These are phyloP conservation scores for Ascidia mentula DNA, from an alignment of 23 tunicate species.

Conservation along the genomic window DNA sequence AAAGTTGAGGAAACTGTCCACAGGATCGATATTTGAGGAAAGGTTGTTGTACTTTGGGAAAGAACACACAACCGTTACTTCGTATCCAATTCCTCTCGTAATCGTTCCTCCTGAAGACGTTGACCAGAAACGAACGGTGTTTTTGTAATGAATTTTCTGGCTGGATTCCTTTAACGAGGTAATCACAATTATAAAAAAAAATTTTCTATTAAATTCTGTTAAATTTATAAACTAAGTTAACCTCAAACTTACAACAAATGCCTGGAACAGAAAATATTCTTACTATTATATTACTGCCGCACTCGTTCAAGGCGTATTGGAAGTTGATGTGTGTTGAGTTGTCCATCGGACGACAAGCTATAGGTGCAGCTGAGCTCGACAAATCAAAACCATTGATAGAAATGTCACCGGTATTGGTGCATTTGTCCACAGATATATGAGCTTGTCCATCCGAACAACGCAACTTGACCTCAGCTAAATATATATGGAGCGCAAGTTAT, in stretches of 20 bases:
- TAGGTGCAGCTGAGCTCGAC: background rate
- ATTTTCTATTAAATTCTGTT: too few species aligned
- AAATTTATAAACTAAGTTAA: too few species aligned
- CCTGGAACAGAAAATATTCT: too few species aligned
- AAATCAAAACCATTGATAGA: background rate
- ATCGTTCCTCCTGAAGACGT: background rate
- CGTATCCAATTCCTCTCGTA: conserved; percentile 35
- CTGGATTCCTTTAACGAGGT: conserved; percentile 1
- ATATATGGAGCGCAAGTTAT: too few species aligned
- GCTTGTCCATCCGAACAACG: background rate
- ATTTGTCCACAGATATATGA: conserved; percentile 7
- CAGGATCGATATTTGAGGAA: conserved; percentile 23
- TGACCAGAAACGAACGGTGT: background rate
- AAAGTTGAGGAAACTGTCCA: conserved; percentile 2
- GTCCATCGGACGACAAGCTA: background rate
- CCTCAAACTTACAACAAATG: too few species aligned
- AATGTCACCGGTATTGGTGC: background rate
- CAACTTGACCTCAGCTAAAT: background rate
- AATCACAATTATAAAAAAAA: too few species aligned
- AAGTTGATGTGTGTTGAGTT: background rate
- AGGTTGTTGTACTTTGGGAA: conserved; percentile 43
- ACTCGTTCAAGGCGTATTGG: background rate
- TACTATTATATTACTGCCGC: background rate
- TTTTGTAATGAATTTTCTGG: background rate
- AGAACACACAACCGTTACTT: conserved; percentile 35